These are phyloP conservation scores for Botrylloides violaceus DNA, from an alignment of 23 tunicate species.

Conservation along the genomic window DNA sequence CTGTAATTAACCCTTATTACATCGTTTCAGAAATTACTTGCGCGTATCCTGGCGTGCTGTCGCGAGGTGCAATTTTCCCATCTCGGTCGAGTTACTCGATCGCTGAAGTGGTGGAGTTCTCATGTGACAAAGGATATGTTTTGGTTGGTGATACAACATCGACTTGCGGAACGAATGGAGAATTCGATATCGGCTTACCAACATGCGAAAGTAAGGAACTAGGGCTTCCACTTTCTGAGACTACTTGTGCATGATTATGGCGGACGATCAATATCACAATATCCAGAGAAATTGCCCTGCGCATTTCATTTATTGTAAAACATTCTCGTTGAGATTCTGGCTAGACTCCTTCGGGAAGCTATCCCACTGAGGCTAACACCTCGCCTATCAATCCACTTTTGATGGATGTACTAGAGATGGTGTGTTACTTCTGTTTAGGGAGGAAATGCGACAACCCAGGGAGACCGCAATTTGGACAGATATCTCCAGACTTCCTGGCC, in stretches of 20 bases:
- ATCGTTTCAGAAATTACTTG: constrained; percentile 14
- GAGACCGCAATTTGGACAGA: constrained; percentile 12
- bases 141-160: constrained; percentile 8
- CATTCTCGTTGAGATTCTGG: too few species aligned
- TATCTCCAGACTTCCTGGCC: constrained; percentile 7
- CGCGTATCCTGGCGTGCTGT: not conserved
- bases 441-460: constrained; percentile 12
- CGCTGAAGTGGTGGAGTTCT: constrained; percentile 18
- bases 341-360: too few species aligned
- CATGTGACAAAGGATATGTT: constrained; percentile 21
- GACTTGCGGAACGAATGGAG: constrained; percentile 17
- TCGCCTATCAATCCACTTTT: too few species aligned
- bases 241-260: too few species aligned
- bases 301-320: too few species aligned
- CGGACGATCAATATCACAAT: too few species aligned
- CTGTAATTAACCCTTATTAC: too few species aligned
- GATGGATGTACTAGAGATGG: too few species aligned
- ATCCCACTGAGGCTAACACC: too few species aligned
- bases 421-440: not conserved
- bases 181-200: constrained; percentile 11
- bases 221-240: too few species aligned
- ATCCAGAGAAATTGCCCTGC: too few species aligned
- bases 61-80: not conserved
- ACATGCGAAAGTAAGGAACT: constrained; percentile 25
- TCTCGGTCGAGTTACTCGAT: not conserved